Percentiles rank a stretch among this genome's conserved stretches.
Evolutionary conservation across 2,113 vertebrate species (phyloP).

Genomic region (Microtus richardsoni): DNA sequence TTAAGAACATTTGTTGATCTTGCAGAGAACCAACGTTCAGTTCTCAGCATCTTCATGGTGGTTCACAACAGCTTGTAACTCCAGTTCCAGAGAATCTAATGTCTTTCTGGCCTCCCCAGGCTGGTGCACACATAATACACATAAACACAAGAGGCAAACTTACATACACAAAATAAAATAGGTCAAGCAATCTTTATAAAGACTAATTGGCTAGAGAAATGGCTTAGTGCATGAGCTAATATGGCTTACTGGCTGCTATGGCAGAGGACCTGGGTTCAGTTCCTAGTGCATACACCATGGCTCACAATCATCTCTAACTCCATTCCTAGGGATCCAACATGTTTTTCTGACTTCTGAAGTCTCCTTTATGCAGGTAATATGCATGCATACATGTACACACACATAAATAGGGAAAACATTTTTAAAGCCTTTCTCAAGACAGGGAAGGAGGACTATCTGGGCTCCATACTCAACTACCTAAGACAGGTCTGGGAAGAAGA

Average conservation of each 20-base stretch:
- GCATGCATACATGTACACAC: background rate
- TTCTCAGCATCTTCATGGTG: background rate
- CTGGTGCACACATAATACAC: background rate
- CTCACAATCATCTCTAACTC: background rate
- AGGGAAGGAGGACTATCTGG: background rate
- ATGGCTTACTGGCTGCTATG: background rate
- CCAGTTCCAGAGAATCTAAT: background rate
- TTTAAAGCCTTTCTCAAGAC: background rate
- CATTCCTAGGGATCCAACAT: background rate
- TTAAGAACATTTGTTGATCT: background rate
- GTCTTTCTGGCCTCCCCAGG: background rate
- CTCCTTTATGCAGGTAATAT: background rate
- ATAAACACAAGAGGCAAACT: background rate
- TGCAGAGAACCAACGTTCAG: background rate
- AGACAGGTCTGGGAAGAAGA: background rate
- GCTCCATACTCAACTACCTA: background rate
- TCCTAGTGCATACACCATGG: background rate
- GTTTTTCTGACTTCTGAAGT: background rate
- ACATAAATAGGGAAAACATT: background rate
- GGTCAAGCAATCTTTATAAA: background rate
- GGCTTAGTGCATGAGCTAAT: background rate
- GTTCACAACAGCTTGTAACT: background rate
- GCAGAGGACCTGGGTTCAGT: background rate
- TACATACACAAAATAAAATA: background rate
- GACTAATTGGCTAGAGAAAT: background rate